Evolutionary conservation across 2,797 vertebrate species (phyloP), one percentile per base, ranked within the genome.

Genomic region (Galagoides demidoff): DNA sequence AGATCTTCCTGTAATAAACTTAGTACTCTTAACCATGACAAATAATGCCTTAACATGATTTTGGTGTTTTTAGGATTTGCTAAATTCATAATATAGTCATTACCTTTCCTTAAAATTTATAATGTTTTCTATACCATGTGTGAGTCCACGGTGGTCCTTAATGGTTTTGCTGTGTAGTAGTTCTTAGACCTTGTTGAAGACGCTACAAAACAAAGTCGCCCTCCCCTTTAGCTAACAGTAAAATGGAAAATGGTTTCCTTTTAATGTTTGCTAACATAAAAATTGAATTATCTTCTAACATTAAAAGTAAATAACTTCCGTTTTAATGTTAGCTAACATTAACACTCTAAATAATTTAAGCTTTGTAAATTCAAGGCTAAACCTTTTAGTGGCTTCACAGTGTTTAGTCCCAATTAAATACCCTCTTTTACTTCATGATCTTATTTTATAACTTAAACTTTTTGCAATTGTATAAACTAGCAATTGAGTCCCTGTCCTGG

Each of bases 321-420:
- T 97, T 43, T 95, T 96, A 29, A 31, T 95, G 5, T 79, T 79
- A 37, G 52, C 52, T 37, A 79, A 59, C n/a, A 59, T 79, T 59
- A 79, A 39, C 74, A 95, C 0, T 96, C 97, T 92, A 97, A 97
- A 12, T 85, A 91, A 90, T 34, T 84, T 84, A 70, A 95, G 79
- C 31, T 98, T 97, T 90, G 61, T 97, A 97, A 97, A 95, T 96
- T 91, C 29, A 96, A 57, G 86, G 85, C 22, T 43, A 97, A 96
- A 76, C 10, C 34, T 94, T 98, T 96, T 97, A 97, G 94, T 90
- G 93, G 73, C 93, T 98, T 98, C 92, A 97, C n/a, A 61, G 55
- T 97, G 66, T 97, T 98, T 95, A 95, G 29, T 94, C 97, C 73
- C 94, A 95, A 92, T 95, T 93, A 96, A 97, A 96, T 96, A 45